Evolutionary conservation across 2,888 invertebrate genomes (phyloP).

Genomic region (Aleiodes alternator): DNA sequence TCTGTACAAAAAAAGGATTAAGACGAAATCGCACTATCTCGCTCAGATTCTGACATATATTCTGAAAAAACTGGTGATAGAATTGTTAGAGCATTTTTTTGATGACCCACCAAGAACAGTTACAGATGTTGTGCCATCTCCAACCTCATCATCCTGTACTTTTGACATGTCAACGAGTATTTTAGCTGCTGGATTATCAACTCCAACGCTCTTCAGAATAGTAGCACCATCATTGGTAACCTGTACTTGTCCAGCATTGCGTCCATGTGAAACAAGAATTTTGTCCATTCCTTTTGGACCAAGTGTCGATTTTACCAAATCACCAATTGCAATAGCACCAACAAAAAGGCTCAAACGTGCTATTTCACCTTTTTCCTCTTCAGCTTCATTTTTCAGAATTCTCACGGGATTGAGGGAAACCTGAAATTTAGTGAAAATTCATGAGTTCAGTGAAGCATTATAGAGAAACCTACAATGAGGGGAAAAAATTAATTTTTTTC

Average conservation of each 20-base stretch:
- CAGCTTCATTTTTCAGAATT: conserved; percentile 96
- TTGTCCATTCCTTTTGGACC: conserved; percentile 99
- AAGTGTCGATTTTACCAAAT: conserved; percentile 97
- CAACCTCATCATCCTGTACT: conserved; percentile 99
- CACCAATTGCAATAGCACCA: conserved; percentile 99
- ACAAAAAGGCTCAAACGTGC: conserved; percentile 98
- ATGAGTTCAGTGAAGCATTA: neutral
- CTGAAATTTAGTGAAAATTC: conserved; percentile 75
- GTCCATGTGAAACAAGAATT: conserved; percentile 88
- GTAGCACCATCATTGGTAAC: conserved; percentile 99
- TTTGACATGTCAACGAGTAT: conserved; percentile 99
- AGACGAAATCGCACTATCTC: too few relatives aligned
- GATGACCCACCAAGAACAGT: conserved; percentile 85
- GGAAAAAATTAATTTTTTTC: neutral
- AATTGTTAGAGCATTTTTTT: conserved; percentile 15
- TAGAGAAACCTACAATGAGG: neutral
- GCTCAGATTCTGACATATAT: too few relatives aligned
- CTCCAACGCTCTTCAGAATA: conserved; percentile 95
- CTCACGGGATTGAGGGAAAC: conserved; percentile 94
- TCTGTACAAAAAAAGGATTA: too few relatives aligned
- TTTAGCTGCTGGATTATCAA: conserved; percentile 99
- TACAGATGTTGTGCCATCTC: conserved; percentile 99
- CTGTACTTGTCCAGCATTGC: conserved; percentile 90
- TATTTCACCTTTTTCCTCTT: conserved; percentile 98
- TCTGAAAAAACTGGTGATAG: conserved; percentile 13